phyloP scores from a whole-genome alignment of 2,888 invertebrate genomes.

The Yponomeuta sedellus region DNA sequence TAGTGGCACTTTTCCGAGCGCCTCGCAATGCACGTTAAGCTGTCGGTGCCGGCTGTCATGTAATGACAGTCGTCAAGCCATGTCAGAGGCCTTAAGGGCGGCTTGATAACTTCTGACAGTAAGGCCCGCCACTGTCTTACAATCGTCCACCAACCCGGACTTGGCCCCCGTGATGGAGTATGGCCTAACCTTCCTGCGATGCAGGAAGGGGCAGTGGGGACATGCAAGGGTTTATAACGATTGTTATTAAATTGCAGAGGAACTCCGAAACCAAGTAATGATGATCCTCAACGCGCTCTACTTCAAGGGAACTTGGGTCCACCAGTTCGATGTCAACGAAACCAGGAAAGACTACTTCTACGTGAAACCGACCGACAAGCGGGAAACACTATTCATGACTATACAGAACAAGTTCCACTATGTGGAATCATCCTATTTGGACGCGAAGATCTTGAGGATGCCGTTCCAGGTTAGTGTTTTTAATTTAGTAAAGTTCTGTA shows the following conservation, averaged over 20 bases:
- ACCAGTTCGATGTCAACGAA: slow-evolving; percentile 79
- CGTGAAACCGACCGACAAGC: slow-evolving; percentile 55
- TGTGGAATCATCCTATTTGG: slow-evolving; percentile 76
- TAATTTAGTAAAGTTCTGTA: too few relatives aligned
- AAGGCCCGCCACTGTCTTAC: too few relatives aligned
- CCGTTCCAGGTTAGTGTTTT: slow-evolving; percentile 79
- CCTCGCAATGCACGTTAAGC: too few relatives aligned
- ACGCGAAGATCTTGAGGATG: slow-evolving; percentile 83
- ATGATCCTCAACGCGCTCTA: slow-evolving; percentile 85
- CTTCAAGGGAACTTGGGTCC: slow-evolving; percentile 88
- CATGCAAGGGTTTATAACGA: not conserved
- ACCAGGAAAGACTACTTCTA: slow-evolving; percentile 80
- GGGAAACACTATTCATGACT: slow-evolving; percentile 81
- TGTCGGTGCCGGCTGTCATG: too few relatives aligned
- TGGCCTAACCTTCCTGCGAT: too few relatives aligned
- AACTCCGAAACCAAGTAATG: slow-evolving; percentile 78
- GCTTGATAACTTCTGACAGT: too few relatives aligned
- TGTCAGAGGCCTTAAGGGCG: too few relatives aligned
- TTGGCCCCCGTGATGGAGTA: too few relatives aligned
- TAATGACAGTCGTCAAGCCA: too few relatives aligned
- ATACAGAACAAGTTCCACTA: slow-evolving; percentile 80
- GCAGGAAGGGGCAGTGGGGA: too few relatives aligned
- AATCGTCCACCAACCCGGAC: too few relatives aligned
- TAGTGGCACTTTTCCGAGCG: too few relatives aligned
- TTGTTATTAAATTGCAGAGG: slow-evolving; percentile 52